Conservation (phyloP, 2,113 vertebrate genomes). For the Engraulis encrasicolus region DNA sequence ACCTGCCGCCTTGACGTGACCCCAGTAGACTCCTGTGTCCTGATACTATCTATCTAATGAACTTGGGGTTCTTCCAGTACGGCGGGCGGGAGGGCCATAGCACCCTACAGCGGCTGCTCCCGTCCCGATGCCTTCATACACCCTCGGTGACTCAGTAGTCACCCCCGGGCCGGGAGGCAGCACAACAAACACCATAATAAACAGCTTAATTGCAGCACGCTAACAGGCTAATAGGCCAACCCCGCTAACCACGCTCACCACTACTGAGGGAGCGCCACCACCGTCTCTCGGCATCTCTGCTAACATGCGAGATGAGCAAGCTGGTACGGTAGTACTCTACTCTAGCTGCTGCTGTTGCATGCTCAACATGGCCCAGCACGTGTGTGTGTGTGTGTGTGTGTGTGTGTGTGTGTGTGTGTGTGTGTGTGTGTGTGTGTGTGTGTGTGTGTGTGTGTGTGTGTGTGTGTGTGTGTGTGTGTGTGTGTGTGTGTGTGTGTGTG, state of each 20-base stretch:
- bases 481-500: conserved; percentile 19
- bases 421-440: conserved; percentile 38
- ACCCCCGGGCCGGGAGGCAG: conserved; percentile 17
- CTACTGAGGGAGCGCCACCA: conserved; percentile 54
- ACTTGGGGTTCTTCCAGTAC: conserved; percentile 58
- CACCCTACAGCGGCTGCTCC: conserved; percentile 61
- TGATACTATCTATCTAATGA: conserved; percentile 75
- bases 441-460: conserved; percentile 40
- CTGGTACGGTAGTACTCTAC: too few species aligned
- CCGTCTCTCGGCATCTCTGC: background rate
- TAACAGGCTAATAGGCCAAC: conserved; percentile 59
- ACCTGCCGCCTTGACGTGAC: conserved; percentile 56
- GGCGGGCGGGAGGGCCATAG: conserved; percentile 66
- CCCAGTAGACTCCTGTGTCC: too few species aligned
- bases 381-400: conserved; percentile 41
- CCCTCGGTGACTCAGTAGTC: conserved; percentile 56
- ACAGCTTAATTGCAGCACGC: conserved; percentile 53
- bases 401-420: conserved; percentile 36
- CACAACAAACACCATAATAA: conserved; percentile 67
- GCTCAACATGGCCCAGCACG: background rate
- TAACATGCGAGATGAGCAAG: background rate
- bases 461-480: conserved; percentile 30
- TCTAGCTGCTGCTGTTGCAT: too few species aligned
- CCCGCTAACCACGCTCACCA: conserved; percentile 63
- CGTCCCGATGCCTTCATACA: too few species aligned